Evolutionary conservation across 2,113 vertebrate species (phyloP).

Genomic region (Hippocampus abdominalis): DNA sequence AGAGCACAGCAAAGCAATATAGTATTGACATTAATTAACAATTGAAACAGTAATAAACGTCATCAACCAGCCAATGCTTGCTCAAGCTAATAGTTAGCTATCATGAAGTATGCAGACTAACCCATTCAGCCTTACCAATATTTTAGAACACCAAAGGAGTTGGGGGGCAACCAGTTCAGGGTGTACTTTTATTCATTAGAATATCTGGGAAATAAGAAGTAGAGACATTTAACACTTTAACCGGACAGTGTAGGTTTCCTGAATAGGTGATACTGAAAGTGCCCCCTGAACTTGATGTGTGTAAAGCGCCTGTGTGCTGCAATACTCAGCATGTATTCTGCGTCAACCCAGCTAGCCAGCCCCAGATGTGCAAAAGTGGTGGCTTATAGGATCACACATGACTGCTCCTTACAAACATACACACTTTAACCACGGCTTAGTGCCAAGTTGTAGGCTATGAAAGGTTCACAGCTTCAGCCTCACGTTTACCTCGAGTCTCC

Average conservation of each 20-base stretch:
- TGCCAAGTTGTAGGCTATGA: constrained; percentile 49
- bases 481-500: constrained; percentile 29
- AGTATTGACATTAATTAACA: too few relatives aligned
- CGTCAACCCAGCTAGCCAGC: constrained; percentile 49
- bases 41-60: too few relatives aligned
- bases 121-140: too few relatives aligned
- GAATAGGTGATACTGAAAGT: constrained; percentile 50
- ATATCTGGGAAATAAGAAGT: neutral
- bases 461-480: constrained; percentile 44
- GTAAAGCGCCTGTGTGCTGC: constrained; percentile 47
- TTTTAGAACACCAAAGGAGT: too few relatives aligned
- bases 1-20: too few relatives aligned
- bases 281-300: constrained; percentile 49
- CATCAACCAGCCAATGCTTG: too few relatives aligned
- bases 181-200: too few relatives aligned
- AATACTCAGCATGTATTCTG: constrained; percentile 62
- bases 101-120: too few relatives aligned
- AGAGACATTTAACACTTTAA: constrained; percentile 9
- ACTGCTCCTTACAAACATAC: constrained; percentile 45
- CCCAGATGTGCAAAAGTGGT: constrained; percentile 63
- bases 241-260: constrained; percentile 18
- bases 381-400: constrained; percentile 58
- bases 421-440: constrained; percentile 35
- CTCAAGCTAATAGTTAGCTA: too few relatives aligned
- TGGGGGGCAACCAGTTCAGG: too few relatives aligned